phyloP scores from a whole-genome alignment of 2,113 vertebrate genomes.

The Petroica traversi region DNA sequence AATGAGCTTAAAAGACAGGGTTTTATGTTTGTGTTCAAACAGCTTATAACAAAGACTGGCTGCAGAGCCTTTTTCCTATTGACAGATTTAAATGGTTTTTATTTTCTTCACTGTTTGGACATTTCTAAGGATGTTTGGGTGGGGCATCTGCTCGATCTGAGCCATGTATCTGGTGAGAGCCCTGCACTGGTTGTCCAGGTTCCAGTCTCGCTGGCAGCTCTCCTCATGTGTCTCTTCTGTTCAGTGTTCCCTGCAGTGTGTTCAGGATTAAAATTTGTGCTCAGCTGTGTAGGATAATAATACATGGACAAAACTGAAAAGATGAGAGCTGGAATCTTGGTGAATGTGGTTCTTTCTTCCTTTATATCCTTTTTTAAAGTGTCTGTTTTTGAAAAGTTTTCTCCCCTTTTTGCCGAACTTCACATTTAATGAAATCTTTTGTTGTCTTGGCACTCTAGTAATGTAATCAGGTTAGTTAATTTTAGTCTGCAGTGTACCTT shows the following conservation, averaged over 20 bases:
- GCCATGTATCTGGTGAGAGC: not conserved
- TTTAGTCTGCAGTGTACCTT: not conserved
- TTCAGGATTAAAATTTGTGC: not conserved
- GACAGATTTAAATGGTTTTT: not conserved
- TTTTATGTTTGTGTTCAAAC: not conserved
- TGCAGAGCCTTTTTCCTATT: not conserved
- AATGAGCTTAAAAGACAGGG: not conserved
- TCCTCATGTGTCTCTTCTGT: not conserved
- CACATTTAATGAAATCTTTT: slow-evolving; percentile 2
- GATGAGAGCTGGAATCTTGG: not conserved
- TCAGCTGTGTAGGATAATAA: not conserved
- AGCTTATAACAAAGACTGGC: not conserved
- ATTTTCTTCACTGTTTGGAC: not conserved
- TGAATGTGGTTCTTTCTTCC: not conserved
- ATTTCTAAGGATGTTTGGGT: not conserved
- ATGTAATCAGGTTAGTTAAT: not conserved
- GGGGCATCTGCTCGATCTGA: not conserved
- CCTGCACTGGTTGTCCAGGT: not conserved
- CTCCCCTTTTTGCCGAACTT: not conserved
- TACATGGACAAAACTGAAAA: not conserved
- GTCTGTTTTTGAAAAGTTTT: not conserved
- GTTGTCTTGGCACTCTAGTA: not conserved
- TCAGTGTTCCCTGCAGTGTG: not conserved
- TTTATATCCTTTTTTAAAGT: not conserved
- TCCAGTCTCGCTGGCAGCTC: not conserved